Evolutionary conservation across 2,888 invertebrate species (phyloP), one percentile per base, ranked within the genome.

Genomic region (Tanypteryx hageni): DNA sequence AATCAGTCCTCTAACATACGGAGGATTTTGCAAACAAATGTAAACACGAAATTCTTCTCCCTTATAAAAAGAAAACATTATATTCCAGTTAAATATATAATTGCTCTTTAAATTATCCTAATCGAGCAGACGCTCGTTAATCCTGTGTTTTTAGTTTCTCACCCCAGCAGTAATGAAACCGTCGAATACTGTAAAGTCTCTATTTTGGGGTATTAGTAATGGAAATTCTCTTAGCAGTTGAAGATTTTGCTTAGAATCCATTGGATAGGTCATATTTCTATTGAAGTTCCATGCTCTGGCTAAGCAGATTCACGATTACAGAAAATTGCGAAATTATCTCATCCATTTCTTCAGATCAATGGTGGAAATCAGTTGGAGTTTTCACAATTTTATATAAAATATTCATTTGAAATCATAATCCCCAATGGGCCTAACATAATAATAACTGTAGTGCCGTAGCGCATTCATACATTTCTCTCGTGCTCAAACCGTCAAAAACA

Each of bases 1-100:
- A 3, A 89, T 44, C 31, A 89, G 61, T 44, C 89, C 89, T 89
- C 44, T 89, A n/a, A 89, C 89, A 3, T 61, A 44, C 0, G 89
- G 89, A 44, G 89, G 89, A 89, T 68, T 89, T 44, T 44, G 61
- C 44, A 89, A 89, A 89, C 64, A 44, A 11, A 89, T 56, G n/a
- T 64, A 89, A 16, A 89, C 31, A 56, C 56, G 89, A 44, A 64
- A 89, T n/a, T 89, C 89, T 44, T 89, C 89, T 64, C 89, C 89
- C 89, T 89, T 44, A 0, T n/a, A 8, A 14, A 61, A 13, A 44
- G 18, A 8, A n/a, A 11, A n/a, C 11, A 58, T 10, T 11, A 85
- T 2, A 58, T 58, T 56, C 8, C n/a, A 9, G 8, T 22, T n/a
- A 13, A 13, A 22, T 18, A 16, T 11, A 31, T 27, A 44, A 22